A percentile compares a stretch with the other conserved stretches of the same genome.
Conservation (phyloP, 2,888 invertebrate genomes). For the Sclerodermus sp. region DNA sequence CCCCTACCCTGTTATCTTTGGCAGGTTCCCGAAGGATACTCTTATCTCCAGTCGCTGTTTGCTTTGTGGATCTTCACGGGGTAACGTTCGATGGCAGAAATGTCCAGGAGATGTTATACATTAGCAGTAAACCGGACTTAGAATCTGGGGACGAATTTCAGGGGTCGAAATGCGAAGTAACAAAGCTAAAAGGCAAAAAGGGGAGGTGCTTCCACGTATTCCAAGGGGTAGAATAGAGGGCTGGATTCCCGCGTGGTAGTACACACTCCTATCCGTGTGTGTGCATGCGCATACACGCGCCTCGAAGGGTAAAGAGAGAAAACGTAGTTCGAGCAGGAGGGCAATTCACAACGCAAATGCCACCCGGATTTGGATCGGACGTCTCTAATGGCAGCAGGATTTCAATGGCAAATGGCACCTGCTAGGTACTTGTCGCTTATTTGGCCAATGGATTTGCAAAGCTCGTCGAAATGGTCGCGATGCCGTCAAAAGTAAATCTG, state of each 20-base stretch:
- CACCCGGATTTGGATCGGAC: constrained; percentile 46
- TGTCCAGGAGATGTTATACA: constrained; percentile 28
- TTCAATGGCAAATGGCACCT: constrained; percentile 48
- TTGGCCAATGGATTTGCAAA: constrained; percentile 36
- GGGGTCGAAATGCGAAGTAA: too few relatives aligned
- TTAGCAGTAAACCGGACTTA: constrained; percentile 17
- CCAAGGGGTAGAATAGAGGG: too few relatives aligned
- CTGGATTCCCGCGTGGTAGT: too few relatives aligned
- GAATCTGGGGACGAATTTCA: too few relatives aligned
- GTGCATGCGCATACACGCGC: too few relatives aligned
- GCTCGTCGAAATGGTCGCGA: too few relatives aligned
- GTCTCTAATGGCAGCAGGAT: constrained; percentile 46
- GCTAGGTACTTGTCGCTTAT: constrained; percentile 37
- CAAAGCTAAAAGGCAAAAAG: constrained; percentile 7
- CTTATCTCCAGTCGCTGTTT: constrained; percentile 42
- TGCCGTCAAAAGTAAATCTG: too few relatives aligned
- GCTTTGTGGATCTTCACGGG: constrained; percentile 46
- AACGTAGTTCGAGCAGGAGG: constrained; percentile 39
- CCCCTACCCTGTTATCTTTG: constrained; percentile 44
- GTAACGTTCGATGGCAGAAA: constrained; percentile 30
- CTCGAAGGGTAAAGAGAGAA: constrained; percentile 13
- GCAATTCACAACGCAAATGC: constrained; percentile 53
- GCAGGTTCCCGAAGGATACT: constrained; percentile 43
- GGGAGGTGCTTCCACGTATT: too few relatives aligned
- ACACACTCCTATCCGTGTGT: too few relatives aligned